phyloP scores from a whole-genome alignment of 2,113 vertebrate genomes.

The Scophthalmus maximus region DNA sequence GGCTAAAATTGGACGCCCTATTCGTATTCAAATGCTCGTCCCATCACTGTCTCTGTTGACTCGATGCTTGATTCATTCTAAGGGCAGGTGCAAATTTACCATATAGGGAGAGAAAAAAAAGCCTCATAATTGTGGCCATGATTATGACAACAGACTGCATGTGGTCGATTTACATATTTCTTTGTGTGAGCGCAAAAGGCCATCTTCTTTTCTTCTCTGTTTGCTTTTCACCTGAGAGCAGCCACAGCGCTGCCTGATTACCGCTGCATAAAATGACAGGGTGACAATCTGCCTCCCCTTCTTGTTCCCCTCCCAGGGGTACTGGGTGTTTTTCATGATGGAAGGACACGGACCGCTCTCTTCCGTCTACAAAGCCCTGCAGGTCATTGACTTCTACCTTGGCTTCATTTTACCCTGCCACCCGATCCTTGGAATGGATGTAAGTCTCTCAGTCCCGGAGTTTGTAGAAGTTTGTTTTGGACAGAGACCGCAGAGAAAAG shows the following conservation, averaged over 20 bases:
- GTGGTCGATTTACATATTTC: slow-evolving; percentile 39
- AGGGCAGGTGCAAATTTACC: slow-evolving; percentile 45
- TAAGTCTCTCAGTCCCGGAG: slow-evolving; percentile 55
- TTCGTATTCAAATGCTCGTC: background rate
- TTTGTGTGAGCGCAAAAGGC: slow-evolving; percentile 7
- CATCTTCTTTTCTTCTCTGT: slow-evolving; percentile 17
- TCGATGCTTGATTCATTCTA: slow-evolving; percentile 52
- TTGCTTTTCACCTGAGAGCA: slow-evolving; percentile 43
- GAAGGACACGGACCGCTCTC: slow-evolving; percentile 76
- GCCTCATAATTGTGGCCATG: slow-evolving; percentile 8
- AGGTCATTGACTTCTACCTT: slow-evolving; percentile 78
- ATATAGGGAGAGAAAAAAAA: slow-evolving; percentile 19
- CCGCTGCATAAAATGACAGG: slow-evolving; percentile 33
- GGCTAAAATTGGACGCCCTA: background rate
- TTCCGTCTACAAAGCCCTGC: slow-evolving; percentile 78
- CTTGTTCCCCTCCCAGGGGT: slow-evolving; percentile 65
- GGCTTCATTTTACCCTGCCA: slow-evolving; percentile 69
- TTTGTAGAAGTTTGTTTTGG: slow-evolving; percentile 5
- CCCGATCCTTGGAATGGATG: slow-evolving; percentile 74
- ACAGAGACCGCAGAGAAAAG: background rate
- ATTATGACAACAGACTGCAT: slow-evolving; percentile 21
- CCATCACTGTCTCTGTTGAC: slow-evolving; percentile 3
- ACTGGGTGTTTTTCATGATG: slow-evolving; percentile 77
- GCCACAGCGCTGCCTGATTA: slow-evolving; percentile 22
- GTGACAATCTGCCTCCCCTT: slow-evolving; percentile 35